phyloP scores from a whole-genome alignment of 2,888 invertebrate species.

The Acanthosepion lycidas region DNA sequence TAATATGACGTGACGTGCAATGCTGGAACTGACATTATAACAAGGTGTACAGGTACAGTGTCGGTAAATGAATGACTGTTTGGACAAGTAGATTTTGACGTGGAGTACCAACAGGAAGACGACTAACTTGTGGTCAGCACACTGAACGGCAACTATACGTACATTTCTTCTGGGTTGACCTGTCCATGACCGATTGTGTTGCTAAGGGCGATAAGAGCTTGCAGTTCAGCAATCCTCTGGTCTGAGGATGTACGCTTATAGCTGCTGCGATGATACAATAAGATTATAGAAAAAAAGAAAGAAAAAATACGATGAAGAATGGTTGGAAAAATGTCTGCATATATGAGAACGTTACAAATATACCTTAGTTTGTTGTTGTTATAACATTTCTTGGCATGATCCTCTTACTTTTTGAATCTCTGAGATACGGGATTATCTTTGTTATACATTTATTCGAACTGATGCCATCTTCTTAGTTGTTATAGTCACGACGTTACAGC shows the following conservation, averaged over 20 bases:
- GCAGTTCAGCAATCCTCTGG: slow-evolving; percentile 61
- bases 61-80: not conserved
- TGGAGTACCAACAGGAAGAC: not conserved
- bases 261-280: slow-evolving; percentile 51
- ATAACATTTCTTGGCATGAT: no score
- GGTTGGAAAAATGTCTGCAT: not conserved
- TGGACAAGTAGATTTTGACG: not conserved
- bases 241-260: slow-evolving; percentile 57
- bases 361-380: no score
- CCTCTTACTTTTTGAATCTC: no score
- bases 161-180: slow-evolving; percentile 57
- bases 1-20: not conserved
- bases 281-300: slow-evolving; percentile 38
- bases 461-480: no score
- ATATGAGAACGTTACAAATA: no score
- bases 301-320: not conserved
- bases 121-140: not conserved
- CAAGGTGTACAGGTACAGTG: not conserved
- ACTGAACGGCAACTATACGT: slow-evolving; percentile 52
- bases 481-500: no score
- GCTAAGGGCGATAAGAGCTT: slow-evolving; percentile 58
- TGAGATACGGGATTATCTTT: no score
- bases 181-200: slow-evolving; percentile 58
- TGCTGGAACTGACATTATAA: not conserved
- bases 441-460: no score